These are phyloP conservation scores for Camarhynchus parvulus DNA, from an alignment of 2,113 vertebrate genomes.

Conservation along the genomic window DNA sequence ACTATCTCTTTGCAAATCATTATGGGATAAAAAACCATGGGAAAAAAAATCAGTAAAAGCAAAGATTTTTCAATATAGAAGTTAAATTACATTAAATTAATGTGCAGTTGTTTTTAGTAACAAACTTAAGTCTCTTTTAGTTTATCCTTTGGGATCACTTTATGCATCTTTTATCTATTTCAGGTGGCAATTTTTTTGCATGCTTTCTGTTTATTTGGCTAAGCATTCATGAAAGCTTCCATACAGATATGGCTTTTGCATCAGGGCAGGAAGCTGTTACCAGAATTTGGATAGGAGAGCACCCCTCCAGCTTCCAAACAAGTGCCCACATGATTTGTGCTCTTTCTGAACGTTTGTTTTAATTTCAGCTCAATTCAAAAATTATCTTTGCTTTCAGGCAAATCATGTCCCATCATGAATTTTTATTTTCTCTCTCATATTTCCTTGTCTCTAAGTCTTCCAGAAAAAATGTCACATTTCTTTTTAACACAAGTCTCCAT, in stretches of 20 bases:
- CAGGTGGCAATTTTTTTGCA: background rate
- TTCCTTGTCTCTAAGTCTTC: background rate
- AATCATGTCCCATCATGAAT: background rate
- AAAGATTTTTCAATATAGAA: background rate
- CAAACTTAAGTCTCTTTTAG: background rate
- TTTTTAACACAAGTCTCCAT: background rate
- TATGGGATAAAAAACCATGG: background rate
- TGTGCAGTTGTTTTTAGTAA: background rate
- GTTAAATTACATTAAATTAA: background rate
- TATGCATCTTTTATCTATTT: background rate
- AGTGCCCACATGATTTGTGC: background rate
- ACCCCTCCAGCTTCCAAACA: background rate
- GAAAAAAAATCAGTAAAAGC: background rate
- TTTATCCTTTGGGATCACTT: background rate
- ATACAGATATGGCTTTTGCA: accelerated
- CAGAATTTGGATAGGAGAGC: background rate
- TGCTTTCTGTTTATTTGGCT: background rate
- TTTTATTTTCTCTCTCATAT: background rate
- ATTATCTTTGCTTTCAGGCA: background rate
- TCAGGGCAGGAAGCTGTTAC: background rate
- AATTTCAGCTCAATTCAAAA: background rate
- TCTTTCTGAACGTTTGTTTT: background rate
- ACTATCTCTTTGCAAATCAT: background rate
- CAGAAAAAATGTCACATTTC: background rate
- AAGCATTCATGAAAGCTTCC: background rate